A percentile compares a stretch with the other conserved stretches of the same genome.
Evolutionary conservation across 1,140 invertebrate genomes (phyloP).

Genomic region (Drosophila bocki): DNA sequence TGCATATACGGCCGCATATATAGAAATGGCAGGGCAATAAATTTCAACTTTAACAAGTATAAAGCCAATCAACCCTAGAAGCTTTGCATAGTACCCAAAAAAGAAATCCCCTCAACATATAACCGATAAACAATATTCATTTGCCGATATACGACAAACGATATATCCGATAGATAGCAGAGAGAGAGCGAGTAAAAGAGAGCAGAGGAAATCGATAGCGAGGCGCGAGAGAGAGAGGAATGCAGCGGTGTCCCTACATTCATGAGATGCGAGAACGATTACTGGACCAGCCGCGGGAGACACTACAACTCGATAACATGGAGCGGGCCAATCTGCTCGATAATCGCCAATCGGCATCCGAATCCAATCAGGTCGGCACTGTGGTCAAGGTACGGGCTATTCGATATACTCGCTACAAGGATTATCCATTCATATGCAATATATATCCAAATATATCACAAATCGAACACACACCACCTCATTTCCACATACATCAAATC

Average conservation of each 20-base stretch:
- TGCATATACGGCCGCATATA: constrained; percentile 16
- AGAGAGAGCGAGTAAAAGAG: not conserved
- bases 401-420: constrained; percentile 80
- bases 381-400: constrained; percentile 91
- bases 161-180: constrained; percentile 48
- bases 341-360: constrained; percentile 87
- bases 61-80: constrained; percentile 30
- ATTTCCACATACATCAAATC: constrained; percentile 2
- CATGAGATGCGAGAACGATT: constrained; percentile 96
- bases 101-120: not conserved
- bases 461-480: constrained; percentile 23
- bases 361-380: constrained; percentile 91
- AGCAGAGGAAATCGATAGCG: constrained; percentile 30
- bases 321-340: constrained; percentile 86
- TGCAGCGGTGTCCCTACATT: constrained; percentile 95
- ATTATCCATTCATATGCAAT: constrained; percentile 58
- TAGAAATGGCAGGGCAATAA: constrained; percentile 43
- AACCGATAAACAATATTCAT: not conserved
- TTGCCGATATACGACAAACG: not conserved
- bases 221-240: constrained; percentile 84
- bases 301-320: constrained; percentile 86
- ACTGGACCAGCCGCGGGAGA: constrained; percentile 88
- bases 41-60: constrained; percentile 11
- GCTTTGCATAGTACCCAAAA: not conserved
- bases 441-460: constrained; percentile 8